A percentile compares a stretch with the other conserved stretches of the same genome.
These are phyloP conservation scores for Huso huso DNA, from an alignment of 2,797 vertebrate genomes.

Conservation along the genomic window DNA sequence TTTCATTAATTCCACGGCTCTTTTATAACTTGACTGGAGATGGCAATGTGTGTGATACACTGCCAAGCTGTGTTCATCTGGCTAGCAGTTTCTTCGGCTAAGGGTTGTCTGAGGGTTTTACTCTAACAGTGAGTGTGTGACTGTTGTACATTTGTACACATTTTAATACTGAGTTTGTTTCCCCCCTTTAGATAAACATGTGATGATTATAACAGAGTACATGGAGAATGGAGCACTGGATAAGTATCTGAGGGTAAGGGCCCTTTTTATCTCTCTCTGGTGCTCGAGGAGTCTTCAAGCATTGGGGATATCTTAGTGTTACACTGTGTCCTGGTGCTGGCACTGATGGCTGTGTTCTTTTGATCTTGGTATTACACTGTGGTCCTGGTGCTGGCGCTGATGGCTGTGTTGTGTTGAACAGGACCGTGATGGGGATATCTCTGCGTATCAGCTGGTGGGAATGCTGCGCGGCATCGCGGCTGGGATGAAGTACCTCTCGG, in stretches of 20 bases:
- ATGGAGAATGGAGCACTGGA: conserved; percentile 95
- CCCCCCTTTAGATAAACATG: conserved; percentile 73
- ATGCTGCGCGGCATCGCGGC: conserved; percentile 88
- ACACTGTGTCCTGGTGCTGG: neutral
- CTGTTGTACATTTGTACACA: neutral
- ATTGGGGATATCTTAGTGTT: neutral
- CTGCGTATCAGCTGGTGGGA: conserved; percentile 75
- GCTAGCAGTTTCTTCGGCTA: too few species aligned
- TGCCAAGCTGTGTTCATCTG: too few species aligned
- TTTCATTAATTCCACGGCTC: too few species aligned
- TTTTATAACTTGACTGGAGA: too few species aligned
- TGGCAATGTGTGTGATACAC: too few species aligned
- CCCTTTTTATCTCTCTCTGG: neutral
- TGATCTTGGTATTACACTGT: neutral
- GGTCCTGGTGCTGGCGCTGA: neutral
- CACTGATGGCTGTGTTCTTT: neutral
- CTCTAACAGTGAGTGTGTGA: conserved; percentile 13
- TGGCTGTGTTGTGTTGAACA: conserved; percentile 20
- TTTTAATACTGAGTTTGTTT: conserved; percentile 7
- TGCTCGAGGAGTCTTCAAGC: neutral
- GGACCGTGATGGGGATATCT: conserved; percentile 81
- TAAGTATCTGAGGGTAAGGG: conserved; percentile 79
- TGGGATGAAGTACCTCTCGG: conserved; percentile 93
- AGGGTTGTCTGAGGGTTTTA: neutral
- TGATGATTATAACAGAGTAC: conserved; percentile 93